These are phyloP conservation scores for Epirrhoe tristata DNA, from an alignment of 2,888 invertebrate genomes.

Conservation along the genomic window DNA sequence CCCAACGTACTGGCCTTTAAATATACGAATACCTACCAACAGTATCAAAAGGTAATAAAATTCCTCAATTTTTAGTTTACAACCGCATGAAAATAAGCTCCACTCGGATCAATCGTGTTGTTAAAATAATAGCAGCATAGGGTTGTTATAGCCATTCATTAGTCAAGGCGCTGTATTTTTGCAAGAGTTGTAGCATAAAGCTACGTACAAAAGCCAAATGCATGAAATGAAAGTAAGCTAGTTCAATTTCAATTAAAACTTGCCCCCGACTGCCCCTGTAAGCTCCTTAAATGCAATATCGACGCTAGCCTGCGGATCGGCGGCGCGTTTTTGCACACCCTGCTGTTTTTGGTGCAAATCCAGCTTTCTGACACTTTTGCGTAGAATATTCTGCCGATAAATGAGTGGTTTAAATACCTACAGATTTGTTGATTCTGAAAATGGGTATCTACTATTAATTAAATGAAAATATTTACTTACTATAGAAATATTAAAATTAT, in stretches of 20 bases:
- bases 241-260: constrained; percentile 4
- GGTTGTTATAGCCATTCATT: too few relatives aligned
- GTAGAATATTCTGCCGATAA: background rate
- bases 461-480: background rate
- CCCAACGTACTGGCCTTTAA: too few relatives aligned
- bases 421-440: background rate
- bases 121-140: background rate
- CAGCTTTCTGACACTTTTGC: constrained; percentile 20
- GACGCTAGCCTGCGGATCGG: constrained; percentile 14
- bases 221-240: background rate
- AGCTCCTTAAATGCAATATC: constrained; percentile 23
- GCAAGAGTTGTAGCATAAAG: too few relatives aligned
- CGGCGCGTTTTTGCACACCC: constrained; percentile 15
- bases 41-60: background rate
- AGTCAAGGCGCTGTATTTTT: too few relatives aligned
- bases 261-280: constrained; percentile 3
- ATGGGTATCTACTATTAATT: background rate
- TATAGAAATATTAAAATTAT: background rate
- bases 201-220: too few relatives aligned
- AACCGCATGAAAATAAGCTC: constrained; percentile 8
- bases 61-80: constrained; percentile 1
- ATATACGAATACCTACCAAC: background rate
- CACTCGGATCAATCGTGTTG: background rate
- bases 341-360: constrained; percentile 12
- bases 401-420: background rate